Conservation (phyloP, 2,113 vertebrate species). For the Pseudorectes ferrugineus region DNA sequence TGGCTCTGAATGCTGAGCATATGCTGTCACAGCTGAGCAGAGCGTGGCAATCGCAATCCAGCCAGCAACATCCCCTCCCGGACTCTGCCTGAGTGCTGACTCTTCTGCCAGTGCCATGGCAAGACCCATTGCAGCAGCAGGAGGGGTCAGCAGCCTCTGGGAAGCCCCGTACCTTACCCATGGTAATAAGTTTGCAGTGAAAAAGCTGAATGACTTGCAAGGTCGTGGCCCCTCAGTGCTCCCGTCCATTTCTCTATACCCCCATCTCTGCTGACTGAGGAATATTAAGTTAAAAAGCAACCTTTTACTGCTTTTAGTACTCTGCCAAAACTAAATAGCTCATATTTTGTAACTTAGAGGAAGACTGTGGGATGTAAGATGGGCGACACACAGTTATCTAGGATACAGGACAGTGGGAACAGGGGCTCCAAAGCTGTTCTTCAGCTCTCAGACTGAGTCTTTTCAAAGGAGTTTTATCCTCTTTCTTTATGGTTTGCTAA, state of each 20-base stretch:
- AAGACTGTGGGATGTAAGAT: not conserved
- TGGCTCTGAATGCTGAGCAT: not conserved
- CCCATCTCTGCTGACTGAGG: not conserved
- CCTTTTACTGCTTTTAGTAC: not conserved
- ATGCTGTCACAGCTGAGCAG: not conserved
- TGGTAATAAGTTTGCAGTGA: not conserved
- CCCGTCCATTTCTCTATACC: not conserved
- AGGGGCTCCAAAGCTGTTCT: not conserved
- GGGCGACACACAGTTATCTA: not conserved
- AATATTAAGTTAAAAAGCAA: not conserved
- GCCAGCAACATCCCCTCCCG: not conserved
- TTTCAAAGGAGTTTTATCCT: not conserved
- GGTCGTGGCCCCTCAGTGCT: not conserved
- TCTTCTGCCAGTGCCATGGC: not conserved
- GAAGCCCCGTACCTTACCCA: accelerated
- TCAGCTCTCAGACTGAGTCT: not conserved
- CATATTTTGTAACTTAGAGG: not conserved
- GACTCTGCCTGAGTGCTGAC: not conserved
- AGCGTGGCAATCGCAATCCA: not conserved
- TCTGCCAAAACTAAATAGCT: not conserved
- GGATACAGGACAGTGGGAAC: not conserved
- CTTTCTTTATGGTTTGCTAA: not conserved
- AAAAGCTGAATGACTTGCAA: not conserved
- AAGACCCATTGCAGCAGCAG: not conserved
- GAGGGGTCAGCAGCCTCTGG: not conserved